These are phyloP conservation scores for Myanophis thanlyinensis DNA, from an alignment of 2,113 vertebrate genomes.

Conservation along the genomic window DNA sequence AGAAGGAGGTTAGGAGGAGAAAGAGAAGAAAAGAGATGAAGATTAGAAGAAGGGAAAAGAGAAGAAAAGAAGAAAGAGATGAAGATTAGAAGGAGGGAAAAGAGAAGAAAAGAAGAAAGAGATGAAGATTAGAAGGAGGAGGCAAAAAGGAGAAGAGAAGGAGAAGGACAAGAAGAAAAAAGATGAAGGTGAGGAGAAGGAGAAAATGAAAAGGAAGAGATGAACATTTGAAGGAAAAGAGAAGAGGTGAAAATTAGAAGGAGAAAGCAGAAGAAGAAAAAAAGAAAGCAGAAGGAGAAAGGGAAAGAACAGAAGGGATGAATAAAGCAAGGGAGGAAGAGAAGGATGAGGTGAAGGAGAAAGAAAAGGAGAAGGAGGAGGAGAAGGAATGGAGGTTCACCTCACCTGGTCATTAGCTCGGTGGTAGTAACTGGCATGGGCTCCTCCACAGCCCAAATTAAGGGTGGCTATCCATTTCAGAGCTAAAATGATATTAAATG, in stretches of 20 bases:
- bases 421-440: conserved; percentile 95
- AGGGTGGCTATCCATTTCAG: conserved; percentile 88
- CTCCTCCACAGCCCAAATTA: conserved; percentile 91
- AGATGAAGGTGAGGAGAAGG: too few species aligned
- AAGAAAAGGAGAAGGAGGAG: rapidly evolving
- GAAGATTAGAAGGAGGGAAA: too few species aligned
- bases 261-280: too few species aligned
- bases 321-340: neutral
- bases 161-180: neutral
- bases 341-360: neutral
- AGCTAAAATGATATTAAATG: conserved; percentile 66
- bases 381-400: rapidly evolving
- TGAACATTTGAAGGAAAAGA: neutral
- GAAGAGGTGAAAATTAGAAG: neutral
- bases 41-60: too few species aligned
- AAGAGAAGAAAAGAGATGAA: too few species aligned
- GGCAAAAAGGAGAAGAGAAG: rapidly evolving
- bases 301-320: too few species aligned
- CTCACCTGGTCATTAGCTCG: conserved; percentile 90
- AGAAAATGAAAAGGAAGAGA: neutral
- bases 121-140: neutral
- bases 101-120: too few species aligned
- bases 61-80: too few species aligned
- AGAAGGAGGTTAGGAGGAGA: too few species aligned
- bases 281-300: too few species aligned